These are phyloP conservation scores for Aldrovandia affinis DNA, from an alignment of 2,797 vertebrate species.

Conservation along the genomic window DNA sequence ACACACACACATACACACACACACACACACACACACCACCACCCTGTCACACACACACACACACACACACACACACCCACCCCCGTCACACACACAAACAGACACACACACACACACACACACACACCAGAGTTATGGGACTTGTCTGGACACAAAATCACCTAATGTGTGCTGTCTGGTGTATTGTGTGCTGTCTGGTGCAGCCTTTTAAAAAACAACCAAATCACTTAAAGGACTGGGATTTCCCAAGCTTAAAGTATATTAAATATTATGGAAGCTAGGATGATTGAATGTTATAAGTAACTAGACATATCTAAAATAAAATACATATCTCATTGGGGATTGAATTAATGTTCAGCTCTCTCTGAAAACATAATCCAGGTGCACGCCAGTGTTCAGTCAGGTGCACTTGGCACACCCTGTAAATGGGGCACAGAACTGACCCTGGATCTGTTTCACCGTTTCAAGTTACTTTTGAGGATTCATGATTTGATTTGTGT, in stretches of 20 bases:
- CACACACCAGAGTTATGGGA: too few species aligned
- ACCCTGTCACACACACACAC: conserved; percentile 21
- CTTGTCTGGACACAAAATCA: neutral
- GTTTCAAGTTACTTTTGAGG: neutral
- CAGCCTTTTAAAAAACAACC: neutral
- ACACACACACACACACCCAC: conserved; percentile 12
- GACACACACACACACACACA: too few species aligned
- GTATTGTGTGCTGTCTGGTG: neutral
- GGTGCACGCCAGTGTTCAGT: neutral
- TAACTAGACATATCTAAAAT: neutral
- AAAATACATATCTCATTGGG: neutral
- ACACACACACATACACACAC: conserved; percentile 16
- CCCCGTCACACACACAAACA: too few species aligned
- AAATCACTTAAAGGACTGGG: neutral
- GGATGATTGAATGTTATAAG: neutral
- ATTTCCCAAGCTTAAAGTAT: neutral
- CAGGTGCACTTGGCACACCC: too few species aligned
- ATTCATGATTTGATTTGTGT: neutral
- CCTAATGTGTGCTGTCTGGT: neutral
- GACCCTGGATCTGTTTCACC: neutral
- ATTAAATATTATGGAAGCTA: neutral
- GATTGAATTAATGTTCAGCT: neutral
- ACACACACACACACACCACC: conserved; percentile 17
- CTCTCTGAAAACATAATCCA: neutral
- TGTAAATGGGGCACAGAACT: neutral